These are phyloP conservation scores for Cliona cf. orientalis DNA, from an alignment of 37 sponge, comb jelly and placozoan species.

Conservation along the genomic window DNA sequence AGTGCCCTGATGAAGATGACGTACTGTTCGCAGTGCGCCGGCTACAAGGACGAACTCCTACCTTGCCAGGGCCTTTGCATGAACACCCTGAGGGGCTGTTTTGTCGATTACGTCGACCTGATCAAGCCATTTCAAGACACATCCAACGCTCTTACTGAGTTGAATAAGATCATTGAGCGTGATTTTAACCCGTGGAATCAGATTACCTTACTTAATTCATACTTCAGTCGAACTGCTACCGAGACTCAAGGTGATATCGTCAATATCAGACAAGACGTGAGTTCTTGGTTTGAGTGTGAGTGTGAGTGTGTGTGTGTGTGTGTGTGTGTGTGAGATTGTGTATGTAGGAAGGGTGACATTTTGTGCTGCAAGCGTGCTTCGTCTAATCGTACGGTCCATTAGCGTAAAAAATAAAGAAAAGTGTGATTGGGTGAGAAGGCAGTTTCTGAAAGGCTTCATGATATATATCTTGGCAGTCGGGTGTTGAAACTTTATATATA, in stretches of 20 bases:
- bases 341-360: constrained; percentile 7
- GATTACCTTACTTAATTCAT: not conserved
- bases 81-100: constrained; percentile 58
- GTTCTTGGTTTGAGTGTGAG: not conserved
- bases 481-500: too few species aligned
- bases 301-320: constrained; percentile 37
- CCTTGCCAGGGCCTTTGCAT: constrained; percentile 45
- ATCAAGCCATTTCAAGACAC: not conserved
- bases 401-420: too few species aligned
- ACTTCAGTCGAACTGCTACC: not conserved
- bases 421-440: too few species aligned
- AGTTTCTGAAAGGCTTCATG: too few species aligned
- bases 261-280: not conserved
- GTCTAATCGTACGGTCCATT: too few species aligned
- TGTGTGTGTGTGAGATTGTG: constrained; percentile 37
- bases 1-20: constrained; percentile 31
- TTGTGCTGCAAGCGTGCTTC: too few species aligned
- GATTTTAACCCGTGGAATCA: not conserved
- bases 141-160: not conserved
- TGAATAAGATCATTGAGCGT: not conserved
- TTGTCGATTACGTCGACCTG: constrained; percentile 36
- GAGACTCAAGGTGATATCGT: not conserved
- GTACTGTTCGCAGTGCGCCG: constrained; percentile 51
- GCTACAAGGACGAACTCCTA: not conserved
- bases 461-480: too few species aligned